A percentile compares a stretch with the other conserved stretches of the same genome.
Evolutionary conservation across 2,888 invertebrate genomes (phyloP).

Genomic region (Schizotus pectinicornis): DNA sequence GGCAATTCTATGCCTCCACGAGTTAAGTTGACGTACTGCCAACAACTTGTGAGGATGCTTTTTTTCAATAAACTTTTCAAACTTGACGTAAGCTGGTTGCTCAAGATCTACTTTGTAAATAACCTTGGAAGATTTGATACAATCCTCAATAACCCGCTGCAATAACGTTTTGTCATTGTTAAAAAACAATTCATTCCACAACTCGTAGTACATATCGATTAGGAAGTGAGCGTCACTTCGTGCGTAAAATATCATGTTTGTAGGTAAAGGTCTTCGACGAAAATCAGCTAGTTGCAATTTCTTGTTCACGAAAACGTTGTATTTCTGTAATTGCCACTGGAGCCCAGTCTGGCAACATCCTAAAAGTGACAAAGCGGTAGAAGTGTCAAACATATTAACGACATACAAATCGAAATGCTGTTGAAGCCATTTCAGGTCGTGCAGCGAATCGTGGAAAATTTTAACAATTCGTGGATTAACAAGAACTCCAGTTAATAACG

Average conservation of each 20-base stretch:
- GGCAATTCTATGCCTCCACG: constrained; percentile 1
- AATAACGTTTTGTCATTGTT: neutral
- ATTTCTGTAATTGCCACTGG: neutral
- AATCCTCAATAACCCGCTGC: neutral
- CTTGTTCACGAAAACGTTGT: neutral
- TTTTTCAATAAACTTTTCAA: neutral
- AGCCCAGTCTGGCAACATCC: neutral
- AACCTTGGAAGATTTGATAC: neutral
- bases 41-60: neutral
- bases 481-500: neutral
- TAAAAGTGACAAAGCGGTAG: neutral
- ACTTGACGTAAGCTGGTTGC: neutral
- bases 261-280: neutral
- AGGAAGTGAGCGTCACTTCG: neutral
- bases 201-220: neutral
- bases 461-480: neutral
- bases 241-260: neutral
- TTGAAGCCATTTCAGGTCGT: constrained; percentile 8
- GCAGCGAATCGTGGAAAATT: neutral
- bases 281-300: neutral
- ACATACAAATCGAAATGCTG: constrained; percentile 3
- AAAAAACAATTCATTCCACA: constrained; percentile 2
- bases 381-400: constrained; percentile 2
- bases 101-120: neutral
- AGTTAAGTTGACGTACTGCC: constrained; percentile 1